Evolutionary conservation across 2,113 vertebrate genomes (phyloP), one percentile per base, ranked within the genome.

Genomic region (Oreochromis tanganicae): DNA sequence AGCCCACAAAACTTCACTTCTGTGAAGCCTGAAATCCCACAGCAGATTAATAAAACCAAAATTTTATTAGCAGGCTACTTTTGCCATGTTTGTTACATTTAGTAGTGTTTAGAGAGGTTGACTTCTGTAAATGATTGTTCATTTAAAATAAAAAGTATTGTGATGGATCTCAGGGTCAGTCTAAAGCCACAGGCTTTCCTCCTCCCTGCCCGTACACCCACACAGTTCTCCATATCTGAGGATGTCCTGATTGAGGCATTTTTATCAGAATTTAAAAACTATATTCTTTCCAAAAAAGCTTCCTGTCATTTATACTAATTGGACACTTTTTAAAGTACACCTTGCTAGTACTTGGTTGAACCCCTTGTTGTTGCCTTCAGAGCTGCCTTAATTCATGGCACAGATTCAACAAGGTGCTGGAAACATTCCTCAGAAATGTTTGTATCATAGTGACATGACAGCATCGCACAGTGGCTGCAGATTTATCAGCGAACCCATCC

Each of bases 241-340:
- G 9, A 11, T 55, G 32, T n/a, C 61, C 32, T 7, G 4, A 11
- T 0, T 38, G 61, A 66, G 5, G 61, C 4, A 1, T 66, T 66
- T 66, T 66, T 14, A 38, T 63, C 32, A n/a, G 9, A 36, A 19
- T 66, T 66, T 66, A 19, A 66, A 66, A 66, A 36, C 3, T 38
- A 36, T 6, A 66, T 11, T 36, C 9, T 38, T 66, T 66, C 32
- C 61, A 66, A 17, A 36, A 36, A 66, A n/a, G 17, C 10, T 63
- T 63, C 10, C 59, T 19, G 34, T 63, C 17, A 0, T 61, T 17
- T 9, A 32, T 16, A 34, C 3, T 61, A 5, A 36, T 19, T 63
- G 59, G 59, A 11, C 32, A 63, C 32, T 19, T 19, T 63, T 36
- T 66, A 1, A 66, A 19, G 2, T n/a, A 36, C 17, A 12, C 32